These are phyloP conservation scores for Himalopsyche anomala DNA, from an alignment of 2,888 invertebrate genomes.

Conservation along the genomic window DNA sequence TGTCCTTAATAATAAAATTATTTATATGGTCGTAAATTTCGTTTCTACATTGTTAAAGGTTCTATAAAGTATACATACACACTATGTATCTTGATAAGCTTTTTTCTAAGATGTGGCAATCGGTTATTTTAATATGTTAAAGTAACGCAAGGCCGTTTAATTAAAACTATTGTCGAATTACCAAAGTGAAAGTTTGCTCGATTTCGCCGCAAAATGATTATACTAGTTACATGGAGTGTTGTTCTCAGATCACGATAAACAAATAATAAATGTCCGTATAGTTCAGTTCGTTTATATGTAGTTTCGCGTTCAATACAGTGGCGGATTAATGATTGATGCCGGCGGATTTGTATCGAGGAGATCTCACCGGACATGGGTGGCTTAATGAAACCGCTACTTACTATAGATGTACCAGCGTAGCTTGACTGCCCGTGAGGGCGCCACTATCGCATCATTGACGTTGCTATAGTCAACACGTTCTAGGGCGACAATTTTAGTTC, in stretches of 20 bases:
- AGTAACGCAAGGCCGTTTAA: conserved; percentile 55
- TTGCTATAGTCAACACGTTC: no score
- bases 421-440: no score
- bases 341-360: no score
- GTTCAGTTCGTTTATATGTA: conserved; percentile 43
- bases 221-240: conserved; percentile 61
- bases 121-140: conserved; percentile 14
- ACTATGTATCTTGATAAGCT: not conserved
- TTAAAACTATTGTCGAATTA: conserved; percentile 62
- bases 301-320: no score
- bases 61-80: not conserved
- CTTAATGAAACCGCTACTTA: no score
- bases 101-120: not conserved
- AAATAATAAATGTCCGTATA: conserved; percentile 46
- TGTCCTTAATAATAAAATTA: not conserved
- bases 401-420: no score
- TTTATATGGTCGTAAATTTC: not conserved
- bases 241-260: conserved; percentile 61
- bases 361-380: no score
- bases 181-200: conserved; percentile 59
- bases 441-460: no score
- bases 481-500: no score
- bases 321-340: no score
- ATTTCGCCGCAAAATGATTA: conserved; percentile 53
- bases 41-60: not conserved